phyloP scores from a whole-genome alignment of 1,140 invertebrate genomes.

The Melitaea cinxia region DNA sequence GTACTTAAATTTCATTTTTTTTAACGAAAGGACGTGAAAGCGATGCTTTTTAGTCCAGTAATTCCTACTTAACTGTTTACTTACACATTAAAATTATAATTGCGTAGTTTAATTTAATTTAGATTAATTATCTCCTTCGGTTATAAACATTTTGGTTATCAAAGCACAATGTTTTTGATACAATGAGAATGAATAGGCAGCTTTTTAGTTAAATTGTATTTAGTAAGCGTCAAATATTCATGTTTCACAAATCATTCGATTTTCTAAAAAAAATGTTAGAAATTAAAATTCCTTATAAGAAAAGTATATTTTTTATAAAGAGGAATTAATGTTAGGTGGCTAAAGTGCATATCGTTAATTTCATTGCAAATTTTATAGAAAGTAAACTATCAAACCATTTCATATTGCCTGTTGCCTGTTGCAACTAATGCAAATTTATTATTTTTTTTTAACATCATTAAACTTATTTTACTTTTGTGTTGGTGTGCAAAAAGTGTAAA shows the following conservation, averaged over 20 bases:
- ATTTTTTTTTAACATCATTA: not conserved
- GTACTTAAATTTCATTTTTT: constrained; percentile 1
- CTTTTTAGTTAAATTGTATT: not conserved
- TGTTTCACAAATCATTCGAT: constrained; percentile 14
- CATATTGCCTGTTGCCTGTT: not conserved
- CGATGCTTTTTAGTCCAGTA: constrained; percentile 8
- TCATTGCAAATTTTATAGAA: not conserved
- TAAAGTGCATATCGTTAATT: constrained; percentile 54
- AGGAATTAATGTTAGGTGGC: constrained; percentile 67
- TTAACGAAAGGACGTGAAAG: not conserved
- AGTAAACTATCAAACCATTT: not conserved
- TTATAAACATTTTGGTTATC: not conserved
- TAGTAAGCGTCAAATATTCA: not conserved
- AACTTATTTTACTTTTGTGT: too few species aligned
- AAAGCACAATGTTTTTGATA: constrained; percentile 13
- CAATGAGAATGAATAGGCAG: constrained; percentile 15
- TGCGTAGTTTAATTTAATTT: constrained; percentile 21
- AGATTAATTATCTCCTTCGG: constrained; percentile 9
- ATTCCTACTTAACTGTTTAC: constrained; percentile 20
- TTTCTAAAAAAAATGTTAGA: constrained; percentile 4
- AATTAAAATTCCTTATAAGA: constrained; percentile 10
- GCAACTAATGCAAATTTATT: too few species aligned
- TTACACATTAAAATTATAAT: constrained; percentile 4
- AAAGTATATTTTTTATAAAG: constrained; percentile 70
- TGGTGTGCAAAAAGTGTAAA: too few species aligned